These are phyloP conservation scores for Lepidurus apus DNA, from an alignment of 1,140 invertebrate species.

Conservation along the genomic window DNA sequence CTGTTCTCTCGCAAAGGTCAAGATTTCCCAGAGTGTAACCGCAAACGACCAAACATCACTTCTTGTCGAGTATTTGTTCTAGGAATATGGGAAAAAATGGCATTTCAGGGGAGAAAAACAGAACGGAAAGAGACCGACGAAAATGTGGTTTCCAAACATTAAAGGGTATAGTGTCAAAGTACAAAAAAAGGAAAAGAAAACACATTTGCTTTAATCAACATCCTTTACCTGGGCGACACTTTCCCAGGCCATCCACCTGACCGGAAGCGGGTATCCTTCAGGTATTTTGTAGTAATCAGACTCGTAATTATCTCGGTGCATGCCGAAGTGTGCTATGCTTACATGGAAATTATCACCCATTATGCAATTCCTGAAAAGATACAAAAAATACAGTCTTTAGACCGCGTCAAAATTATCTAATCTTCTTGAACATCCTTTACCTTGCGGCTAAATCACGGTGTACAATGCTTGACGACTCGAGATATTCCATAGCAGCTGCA, in stretches of 20 bases:
- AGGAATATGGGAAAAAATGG: neutral
- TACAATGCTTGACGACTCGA: constrained; percentile 70
- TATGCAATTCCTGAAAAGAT: constrained; percentile 68
- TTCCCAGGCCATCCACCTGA: constrained; percentile 69
- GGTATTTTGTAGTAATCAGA: constrained; percentile 64
- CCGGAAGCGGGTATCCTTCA: constrained; percentile 52
- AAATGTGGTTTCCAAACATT: neutral
- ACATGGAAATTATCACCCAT: constrained; percentile 69
- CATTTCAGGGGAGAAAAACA: constrained; percentile 27
- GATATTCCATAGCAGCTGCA: constrained; percentile 77
- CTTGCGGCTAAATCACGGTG: constrained; percentile 70
- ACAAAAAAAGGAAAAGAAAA: neutral
- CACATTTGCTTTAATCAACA: neutral
- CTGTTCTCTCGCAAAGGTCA: constrained; percentile 57
- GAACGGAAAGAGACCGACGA: neutral
- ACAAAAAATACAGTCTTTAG: constrained; percentile 30
- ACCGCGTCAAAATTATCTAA: neutral
- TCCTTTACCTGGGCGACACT: constrained; percentile 56
- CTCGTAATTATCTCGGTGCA: constrained; percentile 58
- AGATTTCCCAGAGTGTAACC: constrained; percentile 76
- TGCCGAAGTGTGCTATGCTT: constrained; percentile 74
- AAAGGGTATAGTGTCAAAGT: neutral
- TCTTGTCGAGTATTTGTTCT: constrained; percentile 77
- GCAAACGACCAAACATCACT: constrained; percentile 86
- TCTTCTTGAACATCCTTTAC: constrained; percentile 43